Base-by-base conservation (phyloP, 2,888 invertebrate genomes). In the Exephanes ischioxanthus region DNA sequence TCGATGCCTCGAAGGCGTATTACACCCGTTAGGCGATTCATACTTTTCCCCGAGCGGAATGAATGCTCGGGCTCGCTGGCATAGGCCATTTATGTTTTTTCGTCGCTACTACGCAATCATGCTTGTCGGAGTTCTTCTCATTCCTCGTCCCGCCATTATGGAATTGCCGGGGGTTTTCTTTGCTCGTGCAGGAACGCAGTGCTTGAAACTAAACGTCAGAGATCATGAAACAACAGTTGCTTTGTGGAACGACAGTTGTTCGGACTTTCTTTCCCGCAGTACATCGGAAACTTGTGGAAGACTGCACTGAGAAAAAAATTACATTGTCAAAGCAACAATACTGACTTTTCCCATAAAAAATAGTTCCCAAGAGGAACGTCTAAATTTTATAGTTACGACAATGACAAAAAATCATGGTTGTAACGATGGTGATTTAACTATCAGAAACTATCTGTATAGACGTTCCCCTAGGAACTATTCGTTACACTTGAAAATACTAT, bases 11-110 rank as follows among this genome's bases (percentile, higher is more conserved):
- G 61, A 75, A 63, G 45, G 61, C 73, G 22, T 3, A 45, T 63
- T 48, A 41, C n/a, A 33, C 11, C 61, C 26, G 16, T 33, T 61
- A 45, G 63, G 45, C 0, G 16, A 30, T 61, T 61, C 63, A 33
- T 19, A 33, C n/a, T 45, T 75, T 75, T 75, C 45, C 51, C 14
- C n/a, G 63, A 63, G n/a, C 63, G 72, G 41, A 26, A 26, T 37
- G 48, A 30, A 5, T 16, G 48, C 48, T 5, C 45, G 45, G 26
- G 0, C 0, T 58, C 26, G 16, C 26, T 16, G 26, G 33, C 14
- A 63, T 33, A 16, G 63, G 16, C 16, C 63, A 30, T 33, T 30
- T 30, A 30, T 73, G 19, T 33, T 73, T 63, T 41, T 63, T 30
- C 48, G 30, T 30, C 63, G 63, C 26, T 7, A 5, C 30, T 63